Conservation (phyloP, 2,113 vertebrate species). For the Hemicordylus capensis region DNA sequence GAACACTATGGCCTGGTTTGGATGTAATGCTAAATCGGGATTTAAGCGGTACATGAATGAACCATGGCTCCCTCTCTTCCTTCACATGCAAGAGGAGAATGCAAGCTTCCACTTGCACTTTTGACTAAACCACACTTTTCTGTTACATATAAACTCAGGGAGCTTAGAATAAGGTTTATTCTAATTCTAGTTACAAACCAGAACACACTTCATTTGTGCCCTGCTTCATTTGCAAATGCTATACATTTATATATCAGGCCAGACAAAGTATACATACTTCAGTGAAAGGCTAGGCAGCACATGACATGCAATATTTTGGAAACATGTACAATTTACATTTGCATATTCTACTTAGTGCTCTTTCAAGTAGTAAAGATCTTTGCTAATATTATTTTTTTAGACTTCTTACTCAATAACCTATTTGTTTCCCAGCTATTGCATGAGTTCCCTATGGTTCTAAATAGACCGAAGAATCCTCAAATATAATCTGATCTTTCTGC, state of each 20-base stretch:
- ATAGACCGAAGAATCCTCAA: not conserved
- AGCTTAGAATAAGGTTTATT: too few species aligned
- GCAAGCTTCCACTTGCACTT: too few species aligned
- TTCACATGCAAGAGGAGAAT: too few species aligned
- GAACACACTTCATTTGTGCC: too few species aligned
- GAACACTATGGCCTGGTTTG: not conserved
- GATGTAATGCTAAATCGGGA: too few species aligned
- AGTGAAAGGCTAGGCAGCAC: not conserved
- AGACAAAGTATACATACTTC: not conserved
- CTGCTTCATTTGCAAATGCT: too few species aligned
- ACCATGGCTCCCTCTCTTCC: too few species aligned
- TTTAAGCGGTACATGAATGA: too few species aligned
- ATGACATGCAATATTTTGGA: not conserved
- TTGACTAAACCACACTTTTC: too few species aligned
- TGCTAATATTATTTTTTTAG: not conserved
- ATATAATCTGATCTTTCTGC: not conserved
- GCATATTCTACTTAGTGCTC: not conserved
- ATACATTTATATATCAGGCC: not conserved
- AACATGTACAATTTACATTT: not conserved
- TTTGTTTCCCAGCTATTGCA: not conserved
- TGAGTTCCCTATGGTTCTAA: not conserved
- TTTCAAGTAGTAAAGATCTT: not conserved
- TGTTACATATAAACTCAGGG: too few species aligned
- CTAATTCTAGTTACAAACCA: too few species aligned
- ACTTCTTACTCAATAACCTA: not conserved